phyloP scores from a whole-genome alignment of 1,140 invertebrate species.

The Triops cancriformis region DNA sequence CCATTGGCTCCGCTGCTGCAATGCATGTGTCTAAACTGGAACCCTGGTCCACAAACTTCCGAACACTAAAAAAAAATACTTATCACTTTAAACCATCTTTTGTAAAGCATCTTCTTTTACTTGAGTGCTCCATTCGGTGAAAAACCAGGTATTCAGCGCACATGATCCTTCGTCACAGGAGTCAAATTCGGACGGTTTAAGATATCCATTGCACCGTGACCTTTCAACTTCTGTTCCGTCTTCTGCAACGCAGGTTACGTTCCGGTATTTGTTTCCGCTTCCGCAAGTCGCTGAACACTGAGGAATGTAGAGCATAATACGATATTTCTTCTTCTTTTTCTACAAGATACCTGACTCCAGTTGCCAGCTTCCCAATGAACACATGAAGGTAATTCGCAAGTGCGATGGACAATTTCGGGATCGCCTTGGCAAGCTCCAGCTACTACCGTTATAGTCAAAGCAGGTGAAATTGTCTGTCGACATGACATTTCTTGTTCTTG shows the following conservation, averaged over 20 bases:
- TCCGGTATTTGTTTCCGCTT: background rate
- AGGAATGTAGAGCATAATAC: background rate
- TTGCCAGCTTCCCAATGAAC: background rate
- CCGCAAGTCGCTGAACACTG: constrained; percentile 4
- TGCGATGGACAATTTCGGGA: background rate
- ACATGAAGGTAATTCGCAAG: background rate
- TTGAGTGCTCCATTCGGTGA: background rate
- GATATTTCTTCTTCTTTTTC: background rate
- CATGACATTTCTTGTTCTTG: background rate
- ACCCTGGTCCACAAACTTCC: background rate
- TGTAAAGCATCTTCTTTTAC: background rate
- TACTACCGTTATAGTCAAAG: background rate
- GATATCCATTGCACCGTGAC: background rate
- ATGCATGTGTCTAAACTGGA: background rate
- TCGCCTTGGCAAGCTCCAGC: background rate
- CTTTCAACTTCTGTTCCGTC: background rate
- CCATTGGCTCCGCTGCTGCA: background rate
- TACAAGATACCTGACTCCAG: background rate
- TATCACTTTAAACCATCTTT: background rate
- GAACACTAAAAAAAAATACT: background rate
- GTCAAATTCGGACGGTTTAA: background rate
- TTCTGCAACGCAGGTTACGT: background rate
- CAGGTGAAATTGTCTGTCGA: background rate
- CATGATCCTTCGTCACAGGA: background rate
- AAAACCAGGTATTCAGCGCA: background rate